A percentile compares a stretch with the other conserved stretches of the same genome.
Conservation (phyloP, 2,113 vertebrate species). For the Solenodon paradoxus region DNA sequence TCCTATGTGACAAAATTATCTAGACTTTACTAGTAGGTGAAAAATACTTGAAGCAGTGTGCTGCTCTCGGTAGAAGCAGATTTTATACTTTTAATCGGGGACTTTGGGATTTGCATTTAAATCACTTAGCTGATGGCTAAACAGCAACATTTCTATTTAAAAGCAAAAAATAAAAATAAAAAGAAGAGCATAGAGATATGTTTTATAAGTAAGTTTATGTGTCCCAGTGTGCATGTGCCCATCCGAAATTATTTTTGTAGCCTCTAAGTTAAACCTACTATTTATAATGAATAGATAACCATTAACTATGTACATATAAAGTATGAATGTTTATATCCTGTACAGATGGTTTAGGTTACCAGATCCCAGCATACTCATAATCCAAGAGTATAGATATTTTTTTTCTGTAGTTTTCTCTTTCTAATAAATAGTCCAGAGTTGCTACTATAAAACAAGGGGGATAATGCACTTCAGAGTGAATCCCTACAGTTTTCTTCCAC, state of each 20-base stretch:
- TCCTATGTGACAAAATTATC: slow-evolving; percentile 44
- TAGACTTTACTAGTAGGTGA: slow-evolving; percentile 36
- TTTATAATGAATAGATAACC: slow-evolving; percentile 82
- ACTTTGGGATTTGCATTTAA: slow-evolving; percentile 71
- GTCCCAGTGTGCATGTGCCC: slow-evolving; percentile 80
- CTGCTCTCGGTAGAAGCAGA: slow-evolving; percentile 64
- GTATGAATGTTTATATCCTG: slow-evolving; percentile 83
- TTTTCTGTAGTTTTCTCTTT: slow-evolving; percentile 73
- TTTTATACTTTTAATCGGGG: slow-evolving; percentile 80
- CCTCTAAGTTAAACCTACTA: slow-evolving; percentile 76
- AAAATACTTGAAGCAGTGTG: slow-evolving; percentile 73
- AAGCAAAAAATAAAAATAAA: slow-evolving; percentile 66
- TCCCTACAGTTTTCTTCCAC: slow-evolving; percentile 26
- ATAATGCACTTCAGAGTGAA: slow-evolving; percentile 8
- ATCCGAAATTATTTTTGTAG: slow-evolving; percentile 85
- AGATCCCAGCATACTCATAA: slow-evolving; percentile 67
- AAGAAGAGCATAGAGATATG: slow-evolving; percentile 59
- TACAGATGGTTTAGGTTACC: slow-evolving; percentile 71
- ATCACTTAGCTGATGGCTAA: slow-evolving; percentile 71
- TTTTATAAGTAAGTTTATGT: slow-evolving; percentile 74
- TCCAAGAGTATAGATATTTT: slow-evolving; percentile 62
- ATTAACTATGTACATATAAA: slow-evolving; percentile 80
- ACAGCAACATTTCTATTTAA: slow-evolving; percentile 81
- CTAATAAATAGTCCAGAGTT: slow-evolving; percentile 69
- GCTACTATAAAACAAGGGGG: slow-evolving; percentile 47